phyloP scores from a whole-genome alignment of 2,888 invertebrate genomes.

The Polymixis lichenea region DNA sequence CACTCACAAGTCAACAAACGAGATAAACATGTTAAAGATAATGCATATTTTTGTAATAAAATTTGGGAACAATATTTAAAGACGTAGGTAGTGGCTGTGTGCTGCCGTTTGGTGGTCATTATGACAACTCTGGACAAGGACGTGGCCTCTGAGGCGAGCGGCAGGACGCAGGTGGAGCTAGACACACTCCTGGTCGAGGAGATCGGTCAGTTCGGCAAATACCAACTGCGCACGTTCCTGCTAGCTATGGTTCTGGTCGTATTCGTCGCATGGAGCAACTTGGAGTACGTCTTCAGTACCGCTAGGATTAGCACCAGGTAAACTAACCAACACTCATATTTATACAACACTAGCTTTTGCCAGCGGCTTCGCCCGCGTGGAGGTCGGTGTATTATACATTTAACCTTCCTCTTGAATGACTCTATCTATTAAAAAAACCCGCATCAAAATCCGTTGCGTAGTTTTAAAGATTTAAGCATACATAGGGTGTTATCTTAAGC shows the following conservation, averaged over 20 bases:
- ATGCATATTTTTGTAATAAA: constrained; percentile 11
- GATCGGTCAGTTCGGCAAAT: constrained; percentile 83
- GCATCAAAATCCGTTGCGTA: too few relatives aligned
- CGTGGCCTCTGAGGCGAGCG: constrained; percentile 4
- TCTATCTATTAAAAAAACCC: too few relatives aligned
- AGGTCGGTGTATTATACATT: too few relatives aligned
- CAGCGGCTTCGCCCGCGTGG: too few relatives aligned
- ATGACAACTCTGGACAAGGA: constrained; percentile 24
- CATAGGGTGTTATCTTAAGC: not conserved
- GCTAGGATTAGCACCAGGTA: constrained; percentile 83
- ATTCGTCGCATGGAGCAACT: constrained; percentile 77
- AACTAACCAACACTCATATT: too few relatives aligned
- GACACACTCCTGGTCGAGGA: constrained; percentile 82
- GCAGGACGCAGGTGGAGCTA: constrained; percentile 65
- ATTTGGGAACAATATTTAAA: constrained; percentile 13
- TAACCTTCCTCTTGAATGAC: too few relatives aligned
- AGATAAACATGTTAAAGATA: constrained; percentile 44
- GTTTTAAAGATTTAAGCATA: too few relatives aligned
- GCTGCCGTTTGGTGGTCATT: not conserved
- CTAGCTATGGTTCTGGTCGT: constrained; percentile 74
- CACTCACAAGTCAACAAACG: constrained; percentile 42
- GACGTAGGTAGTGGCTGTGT: constrained; percentile 12
- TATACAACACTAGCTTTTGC: too few relatives aligned
- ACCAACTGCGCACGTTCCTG: constrained; percentile 75
- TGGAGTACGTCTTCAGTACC: constrained; percentile 83